A percentile compares a stretch with the other conserved stretches of the same genome.
These are phyloP conservation scores for Smittia sp. DNA, from an alignment of 2,888 invertebrate genomes.

Conservation along the genomic window DNA sequence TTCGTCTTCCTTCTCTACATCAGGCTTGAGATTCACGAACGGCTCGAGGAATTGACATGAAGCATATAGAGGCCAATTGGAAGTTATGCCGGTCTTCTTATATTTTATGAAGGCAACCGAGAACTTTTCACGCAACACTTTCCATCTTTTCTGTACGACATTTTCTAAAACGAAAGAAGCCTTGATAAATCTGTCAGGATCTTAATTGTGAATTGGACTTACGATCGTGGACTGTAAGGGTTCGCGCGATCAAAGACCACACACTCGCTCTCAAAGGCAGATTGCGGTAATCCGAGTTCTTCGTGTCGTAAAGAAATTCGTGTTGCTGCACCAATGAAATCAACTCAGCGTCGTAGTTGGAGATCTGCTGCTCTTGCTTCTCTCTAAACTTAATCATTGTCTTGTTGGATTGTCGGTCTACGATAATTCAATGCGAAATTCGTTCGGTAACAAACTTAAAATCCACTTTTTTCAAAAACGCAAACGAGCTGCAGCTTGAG, in stretches of 20 bases:
- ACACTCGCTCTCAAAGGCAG: neutral
- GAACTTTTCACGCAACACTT: constrained; percentile 31
- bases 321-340: neutral
- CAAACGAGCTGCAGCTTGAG: neutral
- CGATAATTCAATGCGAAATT: too few species aligned
- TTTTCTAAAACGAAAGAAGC: constrained; percentile 8
- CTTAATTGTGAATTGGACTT: constrained; percentile 1
- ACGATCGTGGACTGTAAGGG: neutral
- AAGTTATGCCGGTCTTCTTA: neutral
- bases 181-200: neutral
- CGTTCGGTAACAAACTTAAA: too few species aligned
- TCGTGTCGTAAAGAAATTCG: constrained; percentile 21
- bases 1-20: constrained; percentile 7
- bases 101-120: constrained; percentile 11
- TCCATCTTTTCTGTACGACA: constrained; percentile 35
- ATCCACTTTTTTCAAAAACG: neutral
- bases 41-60: constrained; percentile 20
- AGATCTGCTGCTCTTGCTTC: neutral
- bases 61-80: constrained; percentile 23
- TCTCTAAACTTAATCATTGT: constrained; percentile 11
- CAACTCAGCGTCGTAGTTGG: constrained; percentile 15
- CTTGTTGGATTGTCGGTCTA: too few species aligned
- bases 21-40: constrained; percentile 14
- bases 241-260: constrained; percentile 15
- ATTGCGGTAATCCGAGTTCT: constrained; percentile 31